Evolutionary conservation across 2,888 invertebrate genomes (phyloP), one percentile per base, ranked within the genome.

Genomic region (Agapostemon virescens): DNA sequence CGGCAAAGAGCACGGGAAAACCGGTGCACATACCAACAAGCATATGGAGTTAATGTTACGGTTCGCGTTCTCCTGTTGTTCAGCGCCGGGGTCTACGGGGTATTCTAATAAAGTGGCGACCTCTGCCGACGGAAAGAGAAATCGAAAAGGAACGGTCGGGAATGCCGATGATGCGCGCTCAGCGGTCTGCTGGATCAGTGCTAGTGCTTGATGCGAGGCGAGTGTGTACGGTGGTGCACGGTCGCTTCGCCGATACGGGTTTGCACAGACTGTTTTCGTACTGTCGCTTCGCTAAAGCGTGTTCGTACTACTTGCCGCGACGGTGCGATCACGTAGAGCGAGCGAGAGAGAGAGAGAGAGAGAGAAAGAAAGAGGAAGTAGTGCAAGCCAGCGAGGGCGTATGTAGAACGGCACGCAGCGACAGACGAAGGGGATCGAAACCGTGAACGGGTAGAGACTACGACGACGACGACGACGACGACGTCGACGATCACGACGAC

Each of bases 201-300:
- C 86, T 82, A 70, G 87, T 86, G 87, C 82, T 87, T 84, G 87
- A 85, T 83, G 87, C 85, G 87, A 86, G 80, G 84, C 81, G 87
- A 83, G 87, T 84, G 87, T 84, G 82, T 84, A 83, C 84, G 75
- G 72, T 80, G 71, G 78, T 74, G 74, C 80, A 82, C 85, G 83
- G 74, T 74, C 83, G 79, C 81, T 77, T 80, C 80, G 84, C 78
- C 76, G 58, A 83, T 69, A 74, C 64, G 84, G 69, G 69, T 74
- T 71, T 45, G 74, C 69, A 74, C 72, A 70, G 69, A 66, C 82
- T 80, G 82, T 84, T 84, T 80, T 84, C 84, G 77, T 76, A 72
- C 70, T 38, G 78, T 55, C 81, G 83, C 45, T 67, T 84, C 55
- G 40, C 75, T 69, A 55, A 70, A 45, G 61, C 84, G 76, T 69